Evolutionary conservation across 2,888 invertebrate species (phyloP).

Genomic region (Baronia brevicornis): DNA sequence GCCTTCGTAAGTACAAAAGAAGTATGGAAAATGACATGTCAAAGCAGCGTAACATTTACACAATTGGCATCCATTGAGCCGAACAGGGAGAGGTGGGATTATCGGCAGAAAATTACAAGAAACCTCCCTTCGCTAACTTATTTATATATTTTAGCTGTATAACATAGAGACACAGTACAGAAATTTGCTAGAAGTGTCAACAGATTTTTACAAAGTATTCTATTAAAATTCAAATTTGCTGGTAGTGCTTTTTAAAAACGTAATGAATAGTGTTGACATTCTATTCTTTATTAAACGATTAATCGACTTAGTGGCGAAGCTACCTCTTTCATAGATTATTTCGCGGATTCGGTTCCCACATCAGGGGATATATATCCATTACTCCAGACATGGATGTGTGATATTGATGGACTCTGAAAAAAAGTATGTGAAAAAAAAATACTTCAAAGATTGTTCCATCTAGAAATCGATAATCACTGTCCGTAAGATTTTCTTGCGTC

Average conservation of each 20-base stretch:
- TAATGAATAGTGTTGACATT: too few species aligned
- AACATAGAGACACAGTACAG: constrained; percentile 1
- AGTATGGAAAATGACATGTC: constrained; percentile 35
- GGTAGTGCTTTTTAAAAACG: too few species aligned
- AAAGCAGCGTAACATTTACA: constrained; percentile 42
- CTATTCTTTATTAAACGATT: too few species aligned
- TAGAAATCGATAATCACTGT: constrained; percentile 19
- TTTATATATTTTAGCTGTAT: constrained; percentile 15
- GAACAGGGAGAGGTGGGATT: constrained; percentile 39
- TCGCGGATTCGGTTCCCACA: too few species aligned
- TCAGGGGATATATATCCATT: too few species aligned
- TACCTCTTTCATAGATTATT: too few species aligned
- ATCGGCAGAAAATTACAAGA: constrained; percentile 52
- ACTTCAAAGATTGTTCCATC: constrained; percentile 17
- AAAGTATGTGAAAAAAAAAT: not conserved
- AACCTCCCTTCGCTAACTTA: constrained; percentile 40
- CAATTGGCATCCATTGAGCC: constrained; percentile 55
- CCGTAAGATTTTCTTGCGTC: constrained; percentile 54
- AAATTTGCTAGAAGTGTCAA: constrained; percentile 25
- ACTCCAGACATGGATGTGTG: too few species aligned
- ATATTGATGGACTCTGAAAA: constrained; percentile 25
- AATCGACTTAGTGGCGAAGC: too few species aligned
- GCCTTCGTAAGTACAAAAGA: constrained; percentile 20
- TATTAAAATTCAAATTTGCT: not conserved
- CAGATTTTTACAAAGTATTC: not conserved